phyloP scores from a whole-genome alignment of 1,140 invertebrate species.

The Dendroctonus valens region DNA sequence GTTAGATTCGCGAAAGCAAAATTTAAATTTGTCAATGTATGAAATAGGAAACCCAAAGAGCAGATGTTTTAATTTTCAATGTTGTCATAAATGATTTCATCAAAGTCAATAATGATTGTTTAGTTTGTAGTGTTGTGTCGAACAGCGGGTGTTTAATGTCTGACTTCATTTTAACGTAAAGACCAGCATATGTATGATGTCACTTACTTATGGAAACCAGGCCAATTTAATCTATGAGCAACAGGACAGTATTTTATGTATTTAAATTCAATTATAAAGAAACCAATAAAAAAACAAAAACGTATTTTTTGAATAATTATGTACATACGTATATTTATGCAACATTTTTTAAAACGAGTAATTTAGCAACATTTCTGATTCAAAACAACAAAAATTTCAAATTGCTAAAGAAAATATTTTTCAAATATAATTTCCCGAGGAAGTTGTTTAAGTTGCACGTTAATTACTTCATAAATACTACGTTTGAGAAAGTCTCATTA shows the following conservation, averaged over 20 bases:
- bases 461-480: no score
- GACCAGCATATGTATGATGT: conserved; percentile 15
- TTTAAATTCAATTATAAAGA: background rate
- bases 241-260: background rate
- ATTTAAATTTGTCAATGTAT: background rate
- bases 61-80: conserved; percentile 20
- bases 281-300: background rate
- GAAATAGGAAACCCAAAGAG: conserved; percentile 1
- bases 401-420: no score
- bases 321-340: no score
- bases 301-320: background rate
- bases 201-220: conserved; percentile 7
- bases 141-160: conserved; percentile 13
- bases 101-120: conserved; percentile 13
- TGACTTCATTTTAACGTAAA: conserved; percentile 13
- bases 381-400: no score
- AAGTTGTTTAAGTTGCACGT: no score
- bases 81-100: conserved; percentile 4
- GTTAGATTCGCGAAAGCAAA: background rate
- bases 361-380: no score
- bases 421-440: no score
- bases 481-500: no score
- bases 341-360: no score
- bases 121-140: conserved; percentile 4
- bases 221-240: background rate